These are phyloP conservation scores for Fundulus diaphanus DNA, from an alignment of 2,797 vertebrate genomes.

Conservation along the genomic window DNA sequence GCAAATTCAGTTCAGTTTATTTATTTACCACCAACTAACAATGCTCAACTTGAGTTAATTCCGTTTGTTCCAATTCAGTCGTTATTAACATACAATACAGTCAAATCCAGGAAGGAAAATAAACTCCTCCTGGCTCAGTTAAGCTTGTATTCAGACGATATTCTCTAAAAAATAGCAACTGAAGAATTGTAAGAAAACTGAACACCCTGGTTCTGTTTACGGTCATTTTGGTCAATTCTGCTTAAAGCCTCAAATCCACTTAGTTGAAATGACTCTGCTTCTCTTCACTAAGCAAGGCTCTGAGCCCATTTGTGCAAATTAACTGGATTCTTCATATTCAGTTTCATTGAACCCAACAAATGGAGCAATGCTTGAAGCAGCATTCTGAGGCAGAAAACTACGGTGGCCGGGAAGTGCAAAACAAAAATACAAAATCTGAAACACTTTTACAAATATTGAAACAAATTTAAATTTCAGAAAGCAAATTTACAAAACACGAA, in stretches of 20 bases:
- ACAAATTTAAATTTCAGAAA: no score
- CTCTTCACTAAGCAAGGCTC: background rate
- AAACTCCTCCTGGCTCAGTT: no score
- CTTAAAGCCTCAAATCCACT: background rate
- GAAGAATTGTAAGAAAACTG: background rate
- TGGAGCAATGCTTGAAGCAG: background rate
- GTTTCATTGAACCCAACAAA: background rate
- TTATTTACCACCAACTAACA: background rate
- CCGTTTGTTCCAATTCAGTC: background rate
- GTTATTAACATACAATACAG: background rate
- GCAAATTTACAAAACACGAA: no score
- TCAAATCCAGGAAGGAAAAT: background rate
- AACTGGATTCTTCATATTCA: background rate
- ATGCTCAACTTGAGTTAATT: background rate
- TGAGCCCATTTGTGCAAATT: background rate
- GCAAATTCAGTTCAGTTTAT: background rate
- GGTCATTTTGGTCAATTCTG: background rate
- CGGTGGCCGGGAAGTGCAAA: no score
- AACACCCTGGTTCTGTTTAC: background rate
- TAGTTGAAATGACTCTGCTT: background rate
- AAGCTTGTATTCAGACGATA: background rate
- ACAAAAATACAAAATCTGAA: no score
- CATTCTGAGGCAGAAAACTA: background rate
- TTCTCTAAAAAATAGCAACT: background rate
- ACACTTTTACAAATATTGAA: no score